Evolutionary conservation across 2,888 invertebrate genomes (phyloP).

Genomic region (Candidula unifasciata): DNA sequence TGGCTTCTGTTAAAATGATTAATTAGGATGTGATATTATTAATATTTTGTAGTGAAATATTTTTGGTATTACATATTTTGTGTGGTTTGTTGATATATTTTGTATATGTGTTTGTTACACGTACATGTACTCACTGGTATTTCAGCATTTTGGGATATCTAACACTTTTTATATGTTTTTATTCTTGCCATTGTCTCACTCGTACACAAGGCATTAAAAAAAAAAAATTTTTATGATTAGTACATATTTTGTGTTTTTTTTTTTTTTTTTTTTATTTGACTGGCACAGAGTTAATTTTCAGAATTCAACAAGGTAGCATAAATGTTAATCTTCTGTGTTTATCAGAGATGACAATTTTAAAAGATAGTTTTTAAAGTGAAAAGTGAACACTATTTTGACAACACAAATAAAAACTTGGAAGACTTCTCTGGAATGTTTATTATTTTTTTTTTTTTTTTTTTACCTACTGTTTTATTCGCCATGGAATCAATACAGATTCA

Average conservation of each 20-base stretch:
- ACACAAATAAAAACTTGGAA: too few relatives aligned
- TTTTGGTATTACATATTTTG: slow-evolving; percentile 36
- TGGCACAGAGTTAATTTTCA: background rate
- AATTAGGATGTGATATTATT: slow-evolving; percentile 28
- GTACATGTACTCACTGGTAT: slow-evolving; percentile 38
- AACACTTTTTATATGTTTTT: slow-evolving; percentile 36
- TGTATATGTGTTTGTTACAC: slow-evolving; percentile 37
- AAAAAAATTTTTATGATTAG: background rate
- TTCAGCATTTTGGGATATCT: slow-evolving; percentile 47
- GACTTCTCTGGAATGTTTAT: too few relatives aligned
- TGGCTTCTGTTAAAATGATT: slow-evolving; percentile 41
- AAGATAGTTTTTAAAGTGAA: background rate
- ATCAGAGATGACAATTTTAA: slow-evolving; percentile 32
- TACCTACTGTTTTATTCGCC: too few relatives aligned
- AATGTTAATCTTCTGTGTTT: background rate
- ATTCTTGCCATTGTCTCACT: slow-evolving; percentile 29
- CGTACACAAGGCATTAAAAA: background rate
- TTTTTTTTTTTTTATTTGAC: background rate
- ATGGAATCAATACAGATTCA: too few relatives aligned
- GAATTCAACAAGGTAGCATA: slow-evolving; percentile 5
- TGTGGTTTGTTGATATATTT: slow-evolving; percentile 36
- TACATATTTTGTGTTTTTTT: background rate
- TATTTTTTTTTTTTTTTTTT: too few relatives aligned
- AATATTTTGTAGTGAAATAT: slow-evolving; percentile 1
- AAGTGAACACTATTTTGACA: too few relatives aligned